Base-by-base conservation (phyloP, 2,113 vertebrate species). In the Hippopotamus amphibius region DNA sequence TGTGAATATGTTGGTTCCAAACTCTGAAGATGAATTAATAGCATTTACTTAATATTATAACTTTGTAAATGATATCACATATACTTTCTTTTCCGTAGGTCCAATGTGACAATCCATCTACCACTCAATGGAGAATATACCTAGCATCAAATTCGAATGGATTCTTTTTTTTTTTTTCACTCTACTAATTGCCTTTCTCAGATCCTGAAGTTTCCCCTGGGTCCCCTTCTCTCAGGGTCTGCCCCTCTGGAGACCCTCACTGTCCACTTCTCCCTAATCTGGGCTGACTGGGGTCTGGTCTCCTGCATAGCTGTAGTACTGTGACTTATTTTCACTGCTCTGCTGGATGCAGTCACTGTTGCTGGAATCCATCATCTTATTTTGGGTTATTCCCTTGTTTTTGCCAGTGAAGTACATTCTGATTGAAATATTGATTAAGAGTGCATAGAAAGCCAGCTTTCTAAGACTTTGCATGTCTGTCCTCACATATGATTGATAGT, bases 1-100 rank as follows among this genome's bases (percentile, higher is more conserved):
- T 88, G 8, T 55, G 13, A 37, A 50, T 21, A 55, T 46, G 33
- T 61, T 79, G 63, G 37, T 63, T 83, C 72, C 50, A 80, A 94
- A 80, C 69, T 76, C 41, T 76, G 61, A 63, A 97, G 86, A 92
- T 22, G 53, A 86, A 69, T 43, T 82, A 87, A 74, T 28, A 66
- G 19, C 15, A 8, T 55, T 81, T 50, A 57, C 19, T 22, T 89
- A 57, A 57, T 37, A 65, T 22, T n/a, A 55, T 19, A 26, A 59
- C 37, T 88, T 85, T 90, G 41, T 81, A 90, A 90, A 89, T 59
- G 33, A 13, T n/a, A 72, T 74, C 63, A 91, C 8, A 71, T n/a
- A 77, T 19, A 81, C 22, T 43, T 53, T 85, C 55, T 85, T 80
- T 93, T 46, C 28, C 28, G 65, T 3, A 11, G 26, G 76, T 65